Evolutionary conservation across 2,888 invertebrate species (phyloP).

Genomic region (Ganaspis brasiliensis): DNA sequence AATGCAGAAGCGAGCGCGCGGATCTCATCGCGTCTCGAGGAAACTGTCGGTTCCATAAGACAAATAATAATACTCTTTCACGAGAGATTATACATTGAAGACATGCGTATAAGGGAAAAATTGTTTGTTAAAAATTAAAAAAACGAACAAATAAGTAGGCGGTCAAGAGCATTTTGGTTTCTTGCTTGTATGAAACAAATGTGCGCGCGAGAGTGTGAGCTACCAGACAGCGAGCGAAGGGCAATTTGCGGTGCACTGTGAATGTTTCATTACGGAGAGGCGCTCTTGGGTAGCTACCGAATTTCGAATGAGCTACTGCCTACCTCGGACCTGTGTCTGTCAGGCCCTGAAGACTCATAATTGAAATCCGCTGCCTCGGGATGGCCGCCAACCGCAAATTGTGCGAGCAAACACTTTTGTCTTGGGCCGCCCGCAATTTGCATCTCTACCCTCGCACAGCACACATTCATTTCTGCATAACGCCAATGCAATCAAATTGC

Average conservation of each 20-base stretch:
- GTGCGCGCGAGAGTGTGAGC: slow-evolving; percentile 47
- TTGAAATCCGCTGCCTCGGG: slow-evolving; percentile 79
- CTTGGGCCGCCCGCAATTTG: slow-evolving; percentile 74
- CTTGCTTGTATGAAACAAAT: slow-evolving; percentile 60
- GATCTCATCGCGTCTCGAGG: slow-evolving; percentile 15
- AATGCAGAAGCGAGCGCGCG: slow-evolving; percentile 38
- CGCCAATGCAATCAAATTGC: slow-evolving; percentile 28
- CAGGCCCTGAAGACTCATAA: slow-evolving; percentile 76
- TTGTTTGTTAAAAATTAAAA: slow-evolving; percentile 40
- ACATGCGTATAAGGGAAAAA: slow-evolving; percentile 48
- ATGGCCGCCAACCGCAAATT: slow-evolving; percentile 76
- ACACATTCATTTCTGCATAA: slow-evolving; percentile 28
- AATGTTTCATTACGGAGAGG: slow-evolving; percentile 80
- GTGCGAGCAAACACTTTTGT: slow-evolving; percentile 78
- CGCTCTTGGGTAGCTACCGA: slow-evolving; percentile 78
- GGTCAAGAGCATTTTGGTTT: slow-evolving; percentile 72
- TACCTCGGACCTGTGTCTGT: slow-evolving; percentile 66
- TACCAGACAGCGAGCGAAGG: slow-evolving; percentile 53
- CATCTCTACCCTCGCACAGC: slow-evolving; percentile 67
- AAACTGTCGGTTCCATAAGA: slow-evolving; percentile 63
- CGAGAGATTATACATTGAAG: slow-evolving; percentile 62
- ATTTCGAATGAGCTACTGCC: slow-evolving; percentile 78
- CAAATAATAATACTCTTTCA: slow-evolving; percentile 69
- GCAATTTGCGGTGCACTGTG: slow-evolving; percentile 79
- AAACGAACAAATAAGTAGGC: slow-evolving; percentile 66